Evolutionary conservation across 1,140 invertebrate species (phyloP), one percentile per base, ranked within the genome.

Genomic region (Drosophila lacteicornis): DNA sequence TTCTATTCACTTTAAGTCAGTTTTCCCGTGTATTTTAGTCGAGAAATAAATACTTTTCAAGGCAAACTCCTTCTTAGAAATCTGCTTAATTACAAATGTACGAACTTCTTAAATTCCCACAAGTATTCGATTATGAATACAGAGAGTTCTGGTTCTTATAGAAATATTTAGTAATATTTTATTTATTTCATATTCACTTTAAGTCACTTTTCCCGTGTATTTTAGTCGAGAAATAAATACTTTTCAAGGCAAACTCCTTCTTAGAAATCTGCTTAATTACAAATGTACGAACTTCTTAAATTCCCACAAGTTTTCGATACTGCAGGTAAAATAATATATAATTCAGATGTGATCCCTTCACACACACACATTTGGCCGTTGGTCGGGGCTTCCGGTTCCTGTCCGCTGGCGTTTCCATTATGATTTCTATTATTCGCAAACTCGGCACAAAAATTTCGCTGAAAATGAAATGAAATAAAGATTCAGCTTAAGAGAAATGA

Each of bases 391-490:
- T 53, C 50, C 49, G 45, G 46, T 49, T 66, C 71, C 60, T 71
- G 67, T 42, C 57, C 55, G 66, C 19, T 50, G 46, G 19, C 43
- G 38, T 67, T 75, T 47, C 63, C 56, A 59, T 68, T 77, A 60
- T 68, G 69, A 73, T 73, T 73, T 71, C 67, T 71, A 71, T 77
- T 68, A 69, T 60, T 77, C 75, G 75, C 75, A 55, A 77, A 40
- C 74, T 67, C 57, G 30, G 74, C 75, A 77, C 75, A 77, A 60
- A 77, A 60, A 77, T 61, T 60, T 42, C 63, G 80, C 62, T 43
- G 71, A 53, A 67, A 61, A 71, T 58, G 43, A 63, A 82, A 71
- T 79, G 63, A 82, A 79, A 82, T 82, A 82, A 78, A 66, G 80
- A 83, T 75, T 62, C 46, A 75, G 66, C 80, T 68, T 68, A 65